phyloP scores from a whole-genome alignment of 2,888 invertebrate species.

The Glyphotaelius pellucidus region DNA sequence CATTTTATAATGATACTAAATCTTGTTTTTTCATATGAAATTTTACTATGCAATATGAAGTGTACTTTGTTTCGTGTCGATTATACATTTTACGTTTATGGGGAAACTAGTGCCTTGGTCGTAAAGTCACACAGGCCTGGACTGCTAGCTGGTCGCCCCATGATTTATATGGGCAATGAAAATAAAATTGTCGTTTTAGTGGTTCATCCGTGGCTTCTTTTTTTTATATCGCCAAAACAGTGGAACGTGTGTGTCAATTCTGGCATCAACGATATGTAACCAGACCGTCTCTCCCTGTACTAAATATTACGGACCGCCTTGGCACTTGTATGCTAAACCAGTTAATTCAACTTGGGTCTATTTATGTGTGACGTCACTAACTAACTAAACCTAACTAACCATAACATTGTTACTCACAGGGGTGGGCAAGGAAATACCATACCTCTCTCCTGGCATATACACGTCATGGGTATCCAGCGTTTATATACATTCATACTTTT shows the following conservation, averaged over 20 bases:
- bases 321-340: background rate
- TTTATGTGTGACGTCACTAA: background rate
- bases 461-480: background rate
- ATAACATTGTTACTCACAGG: background rate
- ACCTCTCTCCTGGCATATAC: background rate
- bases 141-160: slow-evolving; percentile 43
- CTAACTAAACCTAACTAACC: slow-evolving; percentile 2
- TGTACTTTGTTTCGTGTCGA: slow-evolving; percentile 35
- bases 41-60: background rate
- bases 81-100: slow-evolving; percentile 35
- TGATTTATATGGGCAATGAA: slow-evolving; percentile 63
- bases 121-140: slow-evolving; percentile 49
- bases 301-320: background rate
- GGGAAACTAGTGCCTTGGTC: slow-evolving; percentile 6
- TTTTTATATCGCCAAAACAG: slow-evolving; percentile 49
- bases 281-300: background rate
- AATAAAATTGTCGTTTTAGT: slow-evolving; percentile 60
- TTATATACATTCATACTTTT: background rate
- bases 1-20: background rate
- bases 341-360: background rate
- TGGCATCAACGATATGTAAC: background rate
- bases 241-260: background rate
- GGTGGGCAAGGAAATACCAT: background rate
- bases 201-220: slow-evolving; percentile 51
- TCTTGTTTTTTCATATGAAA: background rate